A percentile compares a stretch with the other conserved stretches of the same genome.
Conservation (phyloP, 2,797 vertebrate species). For the Acestrorhynchus altus region DNA sequence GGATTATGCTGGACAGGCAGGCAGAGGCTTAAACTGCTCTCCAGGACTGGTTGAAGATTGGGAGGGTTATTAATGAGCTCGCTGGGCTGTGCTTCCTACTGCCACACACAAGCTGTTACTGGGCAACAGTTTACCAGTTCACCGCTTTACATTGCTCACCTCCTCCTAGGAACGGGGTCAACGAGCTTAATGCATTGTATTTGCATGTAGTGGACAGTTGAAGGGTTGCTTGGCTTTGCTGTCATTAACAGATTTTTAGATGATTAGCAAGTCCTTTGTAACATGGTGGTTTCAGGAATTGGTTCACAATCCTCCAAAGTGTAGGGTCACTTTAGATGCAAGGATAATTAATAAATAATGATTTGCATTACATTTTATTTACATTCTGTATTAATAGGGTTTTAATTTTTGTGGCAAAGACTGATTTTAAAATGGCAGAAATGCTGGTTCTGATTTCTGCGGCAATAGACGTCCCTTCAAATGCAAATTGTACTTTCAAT, state of each 20-base stretch:
- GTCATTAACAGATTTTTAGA: neutral
- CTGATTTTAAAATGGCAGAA: too few relatives aligned
- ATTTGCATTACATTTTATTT: too few relatives aligned
- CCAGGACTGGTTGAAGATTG: conserved; percentile 57
- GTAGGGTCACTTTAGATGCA: neutral
- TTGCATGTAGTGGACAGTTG: too few relatives aligned
- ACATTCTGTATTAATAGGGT: too few relatives aligned
- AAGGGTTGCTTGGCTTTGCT: neutral
- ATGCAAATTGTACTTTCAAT: too few relatives aligned
- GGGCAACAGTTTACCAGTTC: conserved; percentile 14
- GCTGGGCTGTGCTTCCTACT: conserved; percentile 44
- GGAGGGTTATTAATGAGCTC: conserved; percentile 50
- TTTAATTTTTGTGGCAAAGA: too few relatives aligned
- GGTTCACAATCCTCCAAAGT: neutral
- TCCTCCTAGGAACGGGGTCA: neutral
- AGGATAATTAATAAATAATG: neutral
- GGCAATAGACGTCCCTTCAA: too few relatives aligned
- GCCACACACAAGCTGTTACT: neutral
- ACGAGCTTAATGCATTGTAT: neutral
- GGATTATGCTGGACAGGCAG: conserved; percentile 54
- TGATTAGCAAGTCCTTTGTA: neutral
- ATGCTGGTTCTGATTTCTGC: too few relatives aligned
- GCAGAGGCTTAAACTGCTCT: conserved; percentile 54
- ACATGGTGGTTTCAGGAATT: neutral
- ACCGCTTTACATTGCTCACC: neutral